phyloP scores from a whole-genome alignment of 2,888 invertebrate species.

The Drosophila crucigera region DNA sequence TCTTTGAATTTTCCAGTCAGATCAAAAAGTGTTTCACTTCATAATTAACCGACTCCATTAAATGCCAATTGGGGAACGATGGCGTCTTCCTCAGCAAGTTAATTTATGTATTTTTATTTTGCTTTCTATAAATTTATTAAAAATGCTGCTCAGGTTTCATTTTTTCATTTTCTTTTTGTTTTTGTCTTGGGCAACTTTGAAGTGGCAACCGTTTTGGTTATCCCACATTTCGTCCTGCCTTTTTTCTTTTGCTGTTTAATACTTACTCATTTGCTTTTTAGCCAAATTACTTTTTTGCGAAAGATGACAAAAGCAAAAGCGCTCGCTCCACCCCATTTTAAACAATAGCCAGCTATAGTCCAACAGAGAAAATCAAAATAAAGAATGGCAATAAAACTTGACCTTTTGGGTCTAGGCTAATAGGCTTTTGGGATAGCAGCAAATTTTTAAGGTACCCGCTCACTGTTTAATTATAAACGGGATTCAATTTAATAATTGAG shows the following conservation, averaged over 20 bases:
- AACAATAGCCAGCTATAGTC: constrained; percentile 5
- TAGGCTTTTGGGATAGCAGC: constrained; percentile 40
- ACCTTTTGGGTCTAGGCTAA: constrained; percentile 40
- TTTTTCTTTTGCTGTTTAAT: constrained; percentile 47
- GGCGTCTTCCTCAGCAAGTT: constrained; percentile 25
- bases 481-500: constrained; percentile 37
- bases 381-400: constrained; percentile 22
- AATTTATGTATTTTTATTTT: constrained; percentile 44
- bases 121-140: constrained; percentile 38
- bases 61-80: constrained; percentile 60
- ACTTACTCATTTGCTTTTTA: constrained; percentile 75
- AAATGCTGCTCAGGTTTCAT: constrained; percentile 31
- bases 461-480: constrained; percentile 50
- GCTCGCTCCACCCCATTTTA: neutral
- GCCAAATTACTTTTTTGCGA: constrained; percentile 68
- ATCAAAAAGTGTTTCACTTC: constrained; percentile 71
- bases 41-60: constrained; percentile 71
- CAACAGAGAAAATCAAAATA: constrained; percentile 29
- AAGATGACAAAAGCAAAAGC: constrained; percentile 55
- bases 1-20: constrained; percentile 53
- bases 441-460: constrained; percentile 30
- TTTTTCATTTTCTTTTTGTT: constrained; percentile 6
- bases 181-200: constrained; percentile 42
- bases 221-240: constrained; percentile 19
- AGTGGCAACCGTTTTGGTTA: constrained; percentile 38